Conservation (phyloP, 2,888 invertebrate genomes). For the Druceiella hillmani region DNA sequence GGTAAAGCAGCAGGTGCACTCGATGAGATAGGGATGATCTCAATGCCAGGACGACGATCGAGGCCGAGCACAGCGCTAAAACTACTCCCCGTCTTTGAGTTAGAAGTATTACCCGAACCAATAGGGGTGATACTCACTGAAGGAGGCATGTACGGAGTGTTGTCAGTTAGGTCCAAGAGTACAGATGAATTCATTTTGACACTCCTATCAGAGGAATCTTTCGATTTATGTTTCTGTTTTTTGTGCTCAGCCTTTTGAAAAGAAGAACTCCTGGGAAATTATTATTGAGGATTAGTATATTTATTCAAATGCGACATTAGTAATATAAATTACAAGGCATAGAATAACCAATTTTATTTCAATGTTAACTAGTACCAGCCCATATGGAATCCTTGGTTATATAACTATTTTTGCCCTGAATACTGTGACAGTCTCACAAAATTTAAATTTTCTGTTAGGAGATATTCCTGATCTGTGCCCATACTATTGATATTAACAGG, state of each 20-base stretch:
- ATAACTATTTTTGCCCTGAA: too few species aligned
- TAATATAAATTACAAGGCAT: background rate
- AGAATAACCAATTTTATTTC: background rate
- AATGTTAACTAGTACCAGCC: too few species aligned
- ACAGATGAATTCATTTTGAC: slow-evolving; percentile 37
- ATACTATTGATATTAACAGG: too few species aligned
- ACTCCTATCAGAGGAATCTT: slow-evolving; percentile 47
- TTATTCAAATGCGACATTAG: background rate
- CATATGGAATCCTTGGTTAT: too few species aligned
- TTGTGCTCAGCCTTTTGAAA: slow-evolving; percentile 54
- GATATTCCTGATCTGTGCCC: too few species aligned
- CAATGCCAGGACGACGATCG: slow-evolving; percentile 72
- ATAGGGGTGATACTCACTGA: slow-evolving; percentile 51
- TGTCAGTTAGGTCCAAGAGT: slow-evolving; percentile 52
- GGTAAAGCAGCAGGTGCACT: slow-evolving; percentile 60
- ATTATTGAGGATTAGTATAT: background rate
- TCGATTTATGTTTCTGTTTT: slow-evolving; percentile 57
- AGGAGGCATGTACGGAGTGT: slow-evolving; percentile 48
- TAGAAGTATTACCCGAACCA: slow-evolving; percentile 45
- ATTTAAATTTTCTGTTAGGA: too few species aligned
- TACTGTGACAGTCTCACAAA: too few species aligned
- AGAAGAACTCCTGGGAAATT: slow-evolving; percentile 41
- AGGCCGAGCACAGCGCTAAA: slow-evolving; percentile 57
- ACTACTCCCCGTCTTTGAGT: slow-evolving; percentile 55
- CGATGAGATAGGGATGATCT: slow-evolving; percentile 75